Conservation (phyloP, 2,113 vertebrate species). For the Neopipo cinnamomea region DNA sequence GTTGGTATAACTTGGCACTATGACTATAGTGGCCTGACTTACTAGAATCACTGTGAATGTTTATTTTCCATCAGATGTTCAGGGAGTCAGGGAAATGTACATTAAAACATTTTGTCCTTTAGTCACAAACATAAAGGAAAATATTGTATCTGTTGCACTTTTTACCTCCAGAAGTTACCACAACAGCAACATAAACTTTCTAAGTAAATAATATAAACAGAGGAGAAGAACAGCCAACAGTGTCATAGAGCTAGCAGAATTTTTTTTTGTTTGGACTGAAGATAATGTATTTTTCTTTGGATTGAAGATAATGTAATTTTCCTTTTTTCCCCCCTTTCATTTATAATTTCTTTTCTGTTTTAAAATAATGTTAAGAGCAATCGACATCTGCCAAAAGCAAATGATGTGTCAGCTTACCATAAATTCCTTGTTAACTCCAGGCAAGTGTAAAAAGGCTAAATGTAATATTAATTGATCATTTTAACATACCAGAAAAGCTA, state of each 20-base stretch:
- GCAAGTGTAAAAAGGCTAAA: slow-evolving; percentile 10
- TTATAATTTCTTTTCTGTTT: neutral
- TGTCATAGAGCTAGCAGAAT: neutral
- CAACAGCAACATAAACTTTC: neutral
- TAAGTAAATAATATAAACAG: neutral
- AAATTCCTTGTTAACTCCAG: neutral
- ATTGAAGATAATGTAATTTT: neutral
- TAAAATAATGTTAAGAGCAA: neutral
- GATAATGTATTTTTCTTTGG: neutral
- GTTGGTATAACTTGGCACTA: neutral
- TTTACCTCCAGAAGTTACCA: neutral
- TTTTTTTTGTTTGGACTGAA: neutral
- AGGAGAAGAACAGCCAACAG: neutral
- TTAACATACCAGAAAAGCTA: neutral
- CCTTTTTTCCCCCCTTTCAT: neutral
- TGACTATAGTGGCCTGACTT: neutral
- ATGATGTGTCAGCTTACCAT: neutral
- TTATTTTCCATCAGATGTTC: neutral
- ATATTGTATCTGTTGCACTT: neutral
- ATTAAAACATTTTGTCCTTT: neutral
- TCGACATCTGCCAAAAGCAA: neutral
- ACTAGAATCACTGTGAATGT: neutral
- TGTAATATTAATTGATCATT: neutral
- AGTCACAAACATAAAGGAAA: neutral
- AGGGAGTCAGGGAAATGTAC: neutral